Percentiles rank a stretch among this genome's conserved stretches.
Conservation (phyloP, 2,113 vertebrate species). For the Pseudonaja textilis region DNA sequence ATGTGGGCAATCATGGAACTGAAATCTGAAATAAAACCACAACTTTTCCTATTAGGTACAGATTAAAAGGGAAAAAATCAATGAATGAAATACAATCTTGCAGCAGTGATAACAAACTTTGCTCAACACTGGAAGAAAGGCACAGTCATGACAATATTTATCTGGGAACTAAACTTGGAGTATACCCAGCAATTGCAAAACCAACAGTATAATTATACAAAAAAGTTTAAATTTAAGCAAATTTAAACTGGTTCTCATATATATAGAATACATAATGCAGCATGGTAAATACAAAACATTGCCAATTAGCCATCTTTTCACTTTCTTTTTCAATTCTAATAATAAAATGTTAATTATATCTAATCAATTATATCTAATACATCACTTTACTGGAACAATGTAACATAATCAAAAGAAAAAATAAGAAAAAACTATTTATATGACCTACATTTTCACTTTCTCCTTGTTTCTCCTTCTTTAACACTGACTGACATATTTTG, state of each 20-base stretch:
- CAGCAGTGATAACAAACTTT: not conserved
- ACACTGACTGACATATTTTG: not conserved
- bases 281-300: not conserved
- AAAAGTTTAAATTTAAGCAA: not conserved
- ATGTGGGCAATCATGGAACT: not conserved
- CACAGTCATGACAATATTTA: not conserved
- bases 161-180: not conserved
- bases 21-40: not conserved
- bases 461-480: not conserved
- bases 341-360: not conserved
- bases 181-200: not conserved
- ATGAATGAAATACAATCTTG: not conserved
- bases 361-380: too few relatives aligned
- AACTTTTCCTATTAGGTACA: not conserved
- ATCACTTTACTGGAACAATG: not conserved
- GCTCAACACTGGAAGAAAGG: not conserved
- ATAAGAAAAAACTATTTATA: not conserved
- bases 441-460: not conserved
- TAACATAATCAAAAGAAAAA: not conserved
- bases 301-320: not conserved
- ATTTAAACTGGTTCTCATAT: not conserved
- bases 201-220: not conserved
- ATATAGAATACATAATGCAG: not conserved
- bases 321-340: not conserved
- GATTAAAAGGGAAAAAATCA: not conserved